Evolutionary conservation across 1,140 invertebrate species (phyloP).

Genomic region (Proales similis): DNA sequence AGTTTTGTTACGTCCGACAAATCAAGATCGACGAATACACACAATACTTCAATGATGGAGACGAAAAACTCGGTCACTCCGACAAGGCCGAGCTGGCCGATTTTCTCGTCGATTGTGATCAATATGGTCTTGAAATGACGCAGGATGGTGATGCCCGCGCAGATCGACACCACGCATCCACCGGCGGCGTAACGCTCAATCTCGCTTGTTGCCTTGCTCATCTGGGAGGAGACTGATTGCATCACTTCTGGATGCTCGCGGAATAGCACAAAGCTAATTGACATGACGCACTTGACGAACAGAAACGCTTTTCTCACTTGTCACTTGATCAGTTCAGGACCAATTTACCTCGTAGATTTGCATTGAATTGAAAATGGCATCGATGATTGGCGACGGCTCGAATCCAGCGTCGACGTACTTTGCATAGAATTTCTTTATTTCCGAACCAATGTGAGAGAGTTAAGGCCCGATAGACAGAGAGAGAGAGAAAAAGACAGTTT

Average conservation of each 20-base stretch:
- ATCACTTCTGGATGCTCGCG: conserved; percentile 27
- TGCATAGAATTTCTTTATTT: conserved; percentile 30
- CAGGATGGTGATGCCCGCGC: conserved; percentile 10
- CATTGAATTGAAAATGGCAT: conserved; percentile 35
- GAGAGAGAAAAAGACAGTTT: no score
- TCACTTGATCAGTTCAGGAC: neutral
- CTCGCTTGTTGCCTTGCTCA: conserved; percentile 20
- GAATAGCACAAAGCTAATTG: conserved; percentile 16
- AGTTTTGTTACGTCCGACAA: neutral
- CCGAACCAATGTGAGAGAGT: no score
- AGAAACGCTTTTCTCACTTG: neutral
- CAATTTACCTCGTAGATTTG: conserved; percentile 24
- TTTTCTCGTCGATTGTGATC: conserved; percentile 7
- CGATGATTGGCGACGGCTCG: conserved; percentile 20
- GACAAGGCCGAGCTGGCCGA: conserved; percentile 29
- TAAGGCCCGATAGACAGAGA: no score
- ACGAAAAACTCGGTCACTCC: conserved; percentile 22
- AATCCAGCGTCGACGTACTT: conserved; percentile 11
- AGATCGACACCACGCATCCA: conserved; percentile 4
- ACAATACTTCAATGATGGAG: conserved; percentile 34
- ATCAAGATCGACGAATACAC: conserved; percentile 35
- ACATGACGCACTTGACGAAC: conserved; percentile 15
- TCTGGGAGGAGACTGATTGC: conserved; percentile 15
- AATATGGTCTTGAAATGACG: conserved; percentile 30
- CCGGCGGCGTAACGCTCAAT: conserved; percentile 1